These are phyloP conservation scores for Callipepla squamata DNA, from an alignment of 2,113 vertebrate genomes.

Conservation along the genomic window DNA sequence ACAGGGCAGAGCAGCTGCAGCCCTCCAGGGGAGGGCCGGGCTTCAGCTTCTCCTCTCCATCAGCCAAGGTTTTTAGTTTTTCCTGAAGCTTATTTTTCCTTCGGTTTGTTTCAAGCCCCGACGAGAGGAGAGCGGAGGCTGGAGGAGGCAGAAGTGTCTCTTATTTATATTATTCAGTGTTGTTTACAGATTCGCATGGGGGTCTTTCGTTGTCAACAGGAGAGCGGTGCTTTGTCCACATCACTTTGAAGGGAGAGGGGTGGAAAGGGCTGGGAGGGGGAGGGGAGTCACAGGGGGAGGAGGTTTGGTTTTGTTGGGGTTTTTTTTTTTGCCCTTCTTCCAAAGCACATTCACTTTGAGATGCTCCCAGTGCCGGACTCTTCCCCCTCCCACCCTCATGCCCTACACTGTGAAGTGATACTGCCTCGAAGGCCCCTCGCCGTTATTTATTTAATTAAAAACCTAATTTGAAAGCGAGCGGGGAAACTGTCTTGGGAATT, in stretches of 20 bases:
- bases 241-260: not conserved
- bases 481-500: not conserved
- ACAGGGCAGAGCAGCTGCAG: not conserved
- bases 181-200: slow-evolving; percentile 77
- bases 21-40: slow-evolving; percentile 36
- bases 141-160: slow-evolving; percentile 37
- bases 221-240: not conserved
- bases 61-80: slow-evolving; percentile 22
- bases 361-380: slow-evolving; percentile 25
- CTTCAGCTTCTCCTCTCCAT: slow-evolving; percentile 9
- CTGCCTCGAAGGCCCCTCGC: slow-evolving; percentile 76
- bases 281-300: not conserved
- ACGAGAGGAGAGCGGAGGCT: slow-evolving; percentile 13
- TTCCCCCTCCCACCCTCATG: not conserved
- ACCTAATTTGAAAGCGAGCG: slow-evolving; percentile 60
- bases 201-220: slow-evolving; percentile 16
- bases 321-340: slow-evolving; percentile 41
- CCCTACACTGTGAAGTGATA: slow-evolving; percentile 82
- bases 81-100: slow-evolving; percentile 10
- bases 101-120: slow-evolving; percentile 44
- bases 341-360: slow-evolving; percentile 61
- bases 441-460: slow-evolving; percentile 78
- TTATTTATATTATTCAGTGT: slow-evolving; percentile 75
- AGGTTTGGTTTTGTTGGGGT: not conserved
- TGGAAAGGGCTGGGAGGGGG: slow-evolving; percentile 25